Evolutionary conservation across 2,797 vertebrate species (phyloP).

Genomic region (Gobionotothen gibberifrons): DNA sequence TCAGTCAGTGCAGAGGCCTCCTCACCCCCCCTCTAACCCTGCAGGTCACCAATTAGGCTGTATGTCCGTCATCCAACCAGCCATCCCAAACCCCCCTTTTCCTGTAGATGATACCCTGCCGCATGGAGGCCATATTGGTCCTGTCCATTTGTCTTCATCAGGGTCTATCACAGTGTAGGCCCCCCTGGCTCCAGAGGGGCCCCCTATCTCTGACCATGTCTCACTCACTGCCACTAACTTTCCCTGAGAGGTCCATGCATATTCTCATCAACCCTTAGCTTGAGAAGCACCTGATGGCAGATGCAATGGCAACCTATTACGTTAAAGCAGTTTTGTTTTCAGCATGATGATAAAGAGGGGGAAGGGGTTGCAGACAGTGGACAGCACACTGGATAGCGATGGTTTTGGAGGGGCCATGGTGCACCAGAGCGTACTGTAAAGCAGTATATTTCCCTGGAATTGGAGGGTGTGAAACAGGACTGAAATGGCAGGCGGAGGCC

Average conservation of each 20-base stretch:
- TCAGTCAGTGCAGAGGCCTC: constrained; percentile 62
- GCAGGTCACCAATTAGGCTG: constrained; percentile 76
- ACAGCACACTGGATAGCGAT: constrained; percentile 43
- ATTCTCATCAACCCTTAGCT: constrained; percentile 63
- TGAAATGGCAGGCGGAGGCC: constrained; percentile 72
- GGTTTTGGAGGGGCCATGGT: constrained; percentile 36
- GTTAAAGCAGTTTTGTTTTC: constrained; percentile 60
- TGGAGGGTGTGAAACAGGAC: constrained; percentile 62
- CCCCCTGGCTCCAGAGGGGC: constrained; percentile 61
- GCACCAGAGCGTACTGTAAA: constrained; percentile 68
- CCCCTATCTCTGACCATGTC: constrained; percentile 60
- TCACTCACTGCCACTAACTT: constrained; percentile 64
- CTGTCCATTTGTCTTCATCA: constrained; percentile 85
- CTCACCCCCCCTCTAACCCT: constrained; percentile 52
- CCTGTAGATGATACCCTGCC: constrained; percentile 57
- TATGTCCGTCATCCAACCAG: constrained; percentile 60
- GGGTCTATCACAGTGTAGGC: constrained; percentile 65
- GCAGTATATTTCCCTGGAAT: constrained; percentile 70
- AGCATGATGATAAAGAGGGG: constrained; percentile 65
- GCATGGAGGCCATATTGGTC: constrained; percentile 66
- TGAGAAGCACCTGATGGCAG: constrained; percentile 62
- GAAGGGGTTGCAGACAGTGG: constrained; percentile 43
- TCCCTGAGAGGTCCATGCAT: constrained; percentile 65
- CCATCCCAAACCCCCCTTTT: constrained; percentile 46
- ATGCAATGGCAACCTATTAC: constrained; percentile 66